Base-by-base conservation (phyloP, 2,888 invertebrate genomes). In the Tigriopus californicus region DNA sequence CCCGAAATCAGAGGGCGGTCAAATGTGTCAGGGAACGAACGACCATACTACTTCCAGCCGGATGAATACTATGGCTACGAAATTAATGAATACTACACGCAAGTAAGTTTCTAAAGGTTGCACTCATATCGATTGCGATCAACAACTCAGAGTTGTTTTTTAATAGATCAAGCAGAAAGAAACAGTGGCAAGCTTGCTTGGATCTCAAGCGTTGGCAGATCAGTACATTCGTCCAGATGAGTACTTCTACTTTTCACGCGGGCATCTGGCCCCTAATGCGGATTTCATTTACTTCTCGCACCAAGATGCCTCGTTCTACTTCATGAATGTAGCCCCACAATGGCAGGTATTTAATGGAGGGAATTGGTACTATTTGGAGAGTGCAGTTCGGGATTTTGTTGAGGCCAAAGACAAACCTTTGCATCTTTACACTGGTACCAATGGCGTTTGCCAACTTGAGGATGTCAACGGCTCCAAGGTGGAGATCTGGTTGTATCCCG, bases 221-320 rank as follows among this genome's bases (percentile, higher is more conserved):
- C 33, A 33, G 33, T 33, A 33, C 33, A 33, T 33, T 8, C 33
- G 33, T 33, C 33, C 33, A 33, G 33, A 33, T 33, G 33, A 33
- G 33, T 33, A 33, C 33, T 33, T 33, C 33, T 57, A 57, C 46
- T 57, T 57, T 49, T 8, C 47, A 41, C 42, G 41, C 3, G 67
- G 67, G 10, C 67, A 67, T 62, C 62, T 66, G 25, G 62, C 66
- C 11, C 66, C 67, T 11, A 65, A 66, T 53, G 65, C 64, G 1
- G 66, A 66, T 58, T 66, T 66, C 55, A 62, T 66, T n/a, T 62
- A 64, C 46, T 60, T 59, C 41, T 61, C 63, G 25, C 65, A 66
- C 44, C 65, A 66, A 61, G 66, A 66, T 60, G 66, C 66, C n/a
- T 66, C 67, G 1, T 67, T 66, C 56, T 65, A 65, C 59, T 67